Evolutionary conservation across 2,888 invertebrate genomes (phyloP).

Genomic region (Lochmaea crataegi): DNA sequence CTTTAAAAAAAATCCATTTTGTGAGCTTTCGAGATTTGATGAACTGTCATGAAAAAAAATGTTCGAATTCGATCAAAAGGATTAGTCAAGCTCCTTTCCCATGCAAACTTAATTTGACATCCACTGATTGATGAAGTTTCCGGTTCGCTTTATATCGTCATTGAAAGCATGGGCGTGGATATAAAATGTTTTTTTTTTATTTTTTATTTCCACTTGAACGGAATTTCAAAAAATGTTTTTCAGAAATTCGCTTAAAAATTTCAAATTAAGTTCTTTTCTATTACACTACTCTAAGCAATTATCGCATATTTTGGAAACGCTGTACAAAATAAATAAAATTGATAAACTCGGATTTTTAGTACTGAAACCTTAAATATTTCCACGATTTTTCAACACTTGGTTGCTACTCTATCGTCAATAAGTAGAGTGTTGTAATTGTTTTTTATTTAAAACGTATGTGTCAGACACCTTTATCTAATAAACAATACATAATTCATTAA

Average conservation of each 20-base stretch:
- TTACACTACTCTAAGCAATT: too few relatives aligned
- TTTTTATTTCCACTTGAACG: neutral
- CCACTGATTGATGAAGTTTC: slow-evolving; percentile 25
- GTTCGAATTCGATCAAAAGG: slow-evolving; percentile 10
- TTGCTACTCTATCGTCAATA: too few relatives aligned
- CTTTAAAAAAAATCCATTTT: neutral
- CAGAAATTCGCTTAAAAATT: neutral
- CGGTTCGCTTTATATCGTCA: slow-evolving; percentile 4
- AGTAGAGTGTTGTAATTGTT: too few relatives aligned
- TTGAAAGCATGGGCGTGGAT: slow-evolving; percentile 9
- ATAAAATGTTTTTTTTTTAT: neutral
- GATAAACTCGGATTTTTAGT: too few relatives aligned
- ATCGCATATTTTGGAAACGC: too few relatives aligned
- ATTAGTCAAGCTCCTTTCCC: slow-evolving; percentile 10
- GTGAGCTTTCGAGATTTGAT: neutral
- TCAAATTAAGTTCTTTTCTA: too few relatives aligned
- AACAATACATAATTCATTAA: too few relatives aligned
- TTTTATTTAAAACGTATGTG: too few relatives aligned
- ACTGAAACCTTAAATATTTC: too few relatives aligned
- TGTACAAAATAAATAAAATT: too few relatives aligned
- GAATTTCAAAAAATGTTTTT: neutral
- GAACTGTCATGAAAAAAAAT: neutral
- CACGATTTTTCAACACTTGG: too few relatives aligned
- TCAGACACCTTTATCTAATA: too few relatives aligned
- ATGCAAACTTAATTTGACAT: slow-evolving; percentile 25